These are phyloP conservation scores for Paedocypris sp. DNA, from an alignment of 2,113 vertebrate species.

Conservation along the genomic window DNA sequence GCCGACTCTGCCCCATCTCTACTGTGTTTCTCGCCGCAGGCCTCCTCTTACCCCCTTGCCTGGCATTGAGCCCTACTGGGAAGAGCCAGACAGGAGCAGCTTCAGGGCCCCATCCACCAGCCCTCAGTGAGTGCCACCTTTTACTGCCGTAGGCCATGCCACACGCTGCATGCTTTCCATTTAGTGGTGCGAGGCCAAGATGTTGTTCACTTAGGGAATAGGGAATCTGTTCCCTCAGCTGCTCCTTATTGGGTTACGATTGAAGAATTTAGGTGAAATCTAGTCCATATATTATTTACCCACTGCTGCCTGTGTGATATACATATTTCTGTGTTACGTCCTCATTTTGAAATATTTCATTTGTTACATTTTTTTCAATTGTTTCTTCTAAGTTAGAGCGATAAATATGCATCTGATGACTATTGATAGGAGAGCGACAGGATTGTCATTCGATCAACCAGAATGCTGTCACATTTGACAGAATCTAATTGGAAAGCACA, in stretches of 20 bases:
- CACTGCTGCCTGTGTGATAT: constrained; percentile 1
- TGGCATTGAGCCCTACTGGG: constrained; percentile 74
- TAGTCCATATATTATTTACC: neutral
- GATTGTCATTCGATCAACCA: too few species aligned
- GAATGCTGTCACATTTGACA: too few species aligned
- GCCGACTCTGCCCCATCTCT: constrained; percentile 54
- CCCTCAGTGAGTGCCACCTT: constrained; percentile 69
- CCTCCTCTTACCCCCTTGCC: constrained; percentile 76
- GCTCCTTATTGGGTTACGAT: constrained; percentile 19
- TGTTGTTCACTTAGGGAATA: constrained; percentile 10
- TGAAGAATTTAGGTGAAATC: constrained; percentile 11
- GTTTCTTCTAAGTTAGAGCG: constrained; percentile 1
- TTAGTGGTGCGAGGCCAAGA: constrained; percentile 22
- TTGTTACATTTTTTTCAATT: constrained; percentile 24
- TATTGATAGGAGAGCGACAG: too few species aligned
- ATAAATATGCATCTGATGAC: too few species aligned
- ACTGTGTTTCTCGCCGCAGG: constrained; percentile 69
- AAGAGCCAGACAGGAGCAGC: constrained; percentile 70
- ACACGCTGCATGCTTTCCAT: constrained; percentile 54
- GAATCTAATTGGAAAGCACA: too few species aligned
- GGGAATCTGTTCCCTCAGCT: constrained; percentile 10
- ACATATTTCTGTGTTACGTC: constrained; percentile 14
- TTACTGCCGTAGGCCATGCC: constrained; percentile 8
- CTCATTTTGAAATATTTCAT: constrained; percentile 27
- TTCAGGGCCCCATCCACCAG: constrained; percentile 68